phyloP scores from a whole-genome alignment of 35 echinoderm and acorn worm species.

The Stichopus chloronotus region DNA sequence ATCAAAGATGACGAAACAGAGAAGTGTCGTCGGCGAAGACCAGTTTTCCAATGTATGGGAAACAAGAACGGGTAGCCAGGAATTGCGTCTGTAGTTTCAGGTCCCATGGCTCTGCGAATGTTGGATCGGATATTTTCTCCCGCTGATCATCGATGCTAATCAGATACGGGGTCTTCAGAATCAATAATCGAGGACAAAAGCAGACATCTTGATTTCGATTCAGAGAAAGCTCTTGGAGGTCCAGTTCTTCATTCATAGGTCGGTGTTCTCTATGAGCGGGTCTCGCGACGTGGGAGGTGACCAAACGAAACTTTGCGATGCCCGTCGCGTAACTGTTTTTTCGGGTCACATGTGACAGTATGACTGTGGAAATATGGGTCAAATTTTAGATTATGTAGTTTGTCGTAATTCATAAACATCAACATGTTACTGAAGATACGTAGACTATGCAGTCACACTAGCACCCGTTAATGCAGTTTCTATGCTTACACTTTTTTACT shows the following conservation, averaged over 20 bases:
- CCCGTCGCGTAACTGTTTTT: not conserved
- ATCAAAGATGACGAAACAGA: not conserved
- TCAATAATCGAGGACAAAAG: not conserved
- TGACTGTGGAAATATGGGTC: not conserved
- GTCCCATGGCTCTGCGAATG: conserved; percentile 10
- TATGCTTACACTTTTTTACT: too few relatives aligned
- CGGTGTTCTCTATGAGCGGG: not conserved
- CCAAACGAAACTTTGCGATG: not conserved
- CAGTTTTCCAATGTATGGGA: conserved; percentile 22
- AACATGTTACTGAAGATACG: too few relatives aligned
- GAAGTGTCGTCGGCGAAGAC: not conserved
- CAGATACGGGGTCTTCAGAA: conserved; percentile 24
- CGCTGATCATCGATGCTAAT: not conserved
- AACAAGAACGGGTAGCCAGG: conserved; percentile 15
- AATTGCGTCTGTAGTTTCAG: conserved; percentile 29
- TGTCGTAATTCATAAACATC: not conserved
- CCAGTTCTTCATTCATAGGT: not conserved
- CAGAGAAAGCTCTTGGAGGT: not conserved
- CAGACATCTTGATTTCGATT: not conserved
- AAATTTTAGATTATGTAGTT: not conserved
- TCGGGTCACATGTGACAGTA: conserved; percentile 10
- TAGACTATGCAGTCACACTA: too few relatives aligned
- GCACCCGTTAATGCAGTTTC: too few relatives aligned
- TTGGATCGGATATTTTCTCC: not conserved
- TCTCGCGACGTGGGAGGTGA: not conserved